Conservation (phyloP, 2,113 vertebrate genomes). For the Dasyurus viverrinus region DNA sequence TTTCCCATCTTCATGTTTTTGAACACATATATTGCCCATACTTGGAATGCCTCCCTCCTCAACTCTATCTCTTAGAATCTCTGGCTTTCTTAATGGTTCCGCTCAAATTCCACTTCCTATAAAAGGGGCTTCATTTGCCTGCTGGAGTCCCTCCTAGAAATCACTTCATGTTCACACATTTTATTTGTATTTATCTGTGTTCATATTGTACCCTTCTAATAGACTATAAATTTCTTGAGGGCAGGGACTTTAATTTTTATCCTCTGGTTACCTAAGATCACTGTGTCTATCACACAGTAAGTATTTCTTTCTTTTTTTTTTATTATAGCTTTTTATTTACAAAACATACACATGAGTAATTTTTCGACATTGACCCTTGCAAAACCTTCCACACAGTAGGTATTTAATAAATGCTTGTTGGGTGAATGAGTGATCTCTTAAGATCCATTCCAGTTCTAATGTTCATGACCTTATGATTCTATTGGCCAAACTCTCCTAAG, state of each 20-base stretch:
- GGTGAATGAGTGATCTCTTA: neutral
- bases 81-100: neutral
- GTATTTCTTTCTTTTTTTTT: neutral
- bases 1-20: neutral
- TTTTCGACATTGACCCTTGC: too few relatives aligned
- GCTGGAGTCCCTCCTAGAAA: neutral
- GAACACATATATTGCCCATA: neutral
- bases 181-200: neutral
- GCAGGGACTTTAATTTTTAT: neutral
- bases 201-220: neutral
- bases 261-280: neutral
- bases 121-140: neutral
- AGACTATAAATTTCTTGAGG: neutral
- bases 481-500: neutral
- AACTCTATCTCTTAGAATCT: neutral
- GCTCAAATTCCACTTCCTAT: neutral
- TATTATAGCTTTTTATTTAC: too few relatives aligned
- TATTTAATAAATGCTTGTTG: neutral
- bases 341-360: too few relatives aligned
- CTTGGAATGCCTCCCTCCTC: neutral
- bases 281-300: neutral
- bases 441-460: neutral
- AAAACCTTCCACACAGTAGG: neutral
- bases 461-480: neutral
- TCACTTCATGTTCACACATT: neutral